A percentile compares a stretch with the other conserved stretches of the same genome.
These are phyloP conservation scores for Clarias batrachus DNA, from an alignment of 2,113 vertebrate genomes.

Conservation along the genomic window DNA sequence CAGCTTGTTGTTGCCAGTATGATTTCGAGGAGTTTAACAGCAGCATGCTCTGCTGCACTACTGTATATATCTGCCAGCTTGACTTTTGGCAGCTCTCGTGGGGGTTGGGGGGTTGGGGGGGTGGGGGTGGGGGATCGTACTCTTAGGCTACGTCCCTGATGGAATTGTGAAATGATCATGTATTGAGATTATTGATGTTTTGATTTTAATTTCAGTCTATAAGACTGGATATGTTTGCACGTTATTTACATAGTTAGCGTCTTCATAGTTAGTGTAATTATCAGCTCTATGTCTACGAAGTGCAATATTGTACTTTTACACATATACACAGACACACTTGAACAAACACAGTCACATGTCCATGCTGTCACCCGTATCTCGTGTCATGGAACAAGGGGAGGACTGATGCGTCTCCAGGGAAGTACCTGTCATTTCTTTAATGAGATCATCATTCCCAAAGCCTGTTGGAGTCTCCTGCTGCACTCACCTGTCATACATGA, in stretches of 20 bases:
- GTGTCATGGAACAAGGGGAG: conserved; percentile 1
- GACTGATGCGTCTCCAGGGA: conserved; percentile 33
- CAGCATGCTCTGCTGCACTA: conserved; percentile 40
- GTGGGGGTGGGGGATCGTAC: background rate
- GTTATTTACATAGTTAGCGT: background rate
- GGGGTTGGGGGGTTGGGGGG: too few species aligned
- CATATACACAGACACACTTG: conserved; percentile 15
- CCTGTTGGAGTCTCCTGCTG: background rate
- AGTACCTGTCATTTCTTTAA: conserved; percentile 37
- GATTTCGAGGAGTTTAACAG: conserved; percentile 58
- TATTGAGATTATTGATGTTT: background rate
- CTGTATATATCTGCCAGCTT: conserved; percentile 44
- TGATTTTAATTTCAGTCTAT: background rate
- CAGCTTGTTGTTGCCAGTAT: conserved; percentile 54
- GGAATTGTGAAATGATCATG: background rate
- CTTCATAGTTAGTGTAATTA: background rate
- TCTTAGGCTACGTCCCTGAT: background rate
- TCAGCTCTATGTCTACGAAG: background rate
- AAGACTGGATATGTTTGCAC: background rate
- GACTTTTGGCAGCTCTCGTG: conserved; percentile 18
- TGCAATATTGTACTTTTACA: background rate
- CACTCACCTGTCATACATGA: conserved; percentile 12
- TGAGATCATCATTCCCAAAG: conserved; percentile 25
- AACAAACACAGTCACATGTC: conserved; percentile 20
- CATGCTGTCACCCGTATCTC: conserved; percentile 25